Evolutionary conservation across 2,888 invertebrate species (phyloP).

Genomic region (Prostheceraeus crozeri): DNA sequence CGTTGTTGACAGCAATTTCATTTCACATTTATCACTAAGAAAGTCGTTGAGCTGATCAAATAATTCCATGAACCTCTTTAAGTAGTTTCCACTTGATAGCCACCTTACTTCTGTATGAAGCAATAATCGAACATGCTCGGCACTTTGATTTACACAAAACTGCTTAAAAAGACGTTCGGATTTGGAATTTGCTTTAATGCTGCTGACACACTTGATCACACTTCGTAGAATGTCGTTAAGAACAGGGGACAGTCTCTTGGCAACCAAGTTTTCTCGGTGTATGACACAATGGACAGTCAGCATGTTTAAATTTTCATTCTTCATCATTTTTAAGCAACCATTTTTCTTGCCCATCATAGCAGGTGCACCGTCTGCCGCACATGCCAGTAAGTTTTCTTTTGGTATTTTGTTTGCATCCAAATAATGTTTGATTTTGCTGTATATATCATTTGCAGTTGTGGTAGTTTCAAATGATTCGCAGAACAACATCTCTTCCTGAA

Average conservation of each 20-base stretch:
- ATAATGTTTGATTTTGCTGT: conserved; percentile 13
- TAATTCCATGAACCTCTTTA: conserved; percentile 39
- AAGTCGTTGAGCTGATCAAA: conserved; percentile 35
- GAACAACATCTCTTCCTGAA: conserved; percentile 32
- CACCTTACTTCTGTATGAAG: conserved; percentile 40
- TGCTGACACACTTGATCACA: conserved; percentile 35
- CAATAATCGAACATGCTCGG: conserved; percentile 39
- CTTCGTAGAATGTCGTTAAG: conserved; percentile 29
- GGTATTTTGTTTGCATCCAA: conserved; percentile 16
- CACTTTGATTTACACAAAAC: conserved; percentile 38
- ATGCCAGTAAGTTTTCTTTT: not conserved
- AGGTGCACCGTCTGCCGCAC: conserved; percentile 21
- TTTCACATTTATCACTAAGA: no score
- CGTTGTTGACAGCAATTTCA: conserved; percentile 3
- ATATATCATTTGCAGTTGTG: not conserved
- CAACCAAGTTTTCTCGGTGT: conserved; percentile 40
- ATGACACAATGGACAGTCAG: conserved; percentile 39
- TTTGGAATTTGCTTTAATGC: conserved; percentile 39
- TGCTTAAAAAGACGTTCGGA: conserved; percentile 39
- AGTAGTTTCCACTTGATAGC: conserved; percentile 41
- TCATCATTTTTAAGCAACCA: conserved; percentile 38
- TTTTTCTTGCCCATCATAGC: conserved; percentile 34
- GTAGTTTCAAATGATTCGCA: conserved; percentile 36
- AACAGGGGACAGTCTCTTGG: conserved; percentile 36
- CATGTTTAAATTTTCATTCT: conserved; percentile 37